Evolutionary conservation across 2,888 invertebrate species (phyloP).

Genomic region (Tupiocoris notatus): DNA sequence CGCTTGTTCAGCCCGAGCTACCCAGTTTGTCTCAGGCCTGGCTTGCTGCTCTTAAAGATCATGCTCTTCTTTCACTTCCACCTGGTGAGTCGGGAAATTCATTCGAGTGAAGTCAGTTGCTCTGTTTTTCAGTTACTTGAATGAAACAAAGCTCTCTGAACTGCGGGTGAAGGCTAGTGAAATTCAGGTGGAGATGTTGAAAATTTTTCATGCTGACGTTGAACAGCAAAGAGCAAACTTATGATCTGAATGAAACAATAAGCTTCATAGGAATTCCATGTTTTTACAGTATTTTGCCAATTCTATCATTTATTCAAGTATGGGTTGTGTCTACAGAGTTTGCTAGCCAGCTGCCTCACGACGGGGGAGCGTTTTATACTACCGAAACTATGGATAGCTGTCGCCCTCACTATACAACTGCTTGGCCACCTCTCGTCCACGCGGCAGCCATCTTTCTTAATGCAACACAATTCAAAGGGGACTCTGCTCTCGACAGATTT

Average conservation of each 20-base stretch:
- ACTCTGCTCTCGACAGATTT: slow-evolving; percentile 64
- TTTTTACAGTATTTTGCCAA: too few species aligned
- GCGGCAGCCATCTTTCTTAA: slow-evolving; percentile 88
- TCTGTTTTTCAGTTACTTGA: too few species aligned
- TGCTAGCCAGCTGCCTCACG: slow-evolving; percentile 88
- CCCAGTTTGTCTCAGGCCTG: slow-evolving; percentile 89
- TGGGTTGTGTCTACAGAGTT: slow-evolving; percentile 78
- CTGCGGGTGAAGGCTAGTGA: too few species aligned
- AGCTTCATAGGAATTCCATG: too few species aligned
- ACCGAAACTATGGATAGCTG: slow-evolving; percentile 94
- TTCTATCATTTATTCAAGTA: too few species aligned
- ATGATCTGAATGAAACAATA: too few species aligned
- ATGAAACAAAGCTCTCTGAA: too few species aligned
- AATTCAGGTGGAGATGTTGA: too few species aligned
- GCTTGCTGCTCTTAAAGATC: slow-evolving; percentile 91
- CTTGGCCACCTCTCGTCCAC: slow-evolving; percentile 94
- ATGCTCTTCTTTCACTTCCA: slow-evolving; percentile 88
- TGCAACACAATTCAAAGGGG: slow-evolving; percentile 59
- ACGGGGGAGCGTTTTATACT: slow-evolving; percentile 96
- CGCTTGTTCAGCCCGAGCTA: slow-evolving; percentile 91
- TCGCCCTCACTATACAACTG: slow-evolving; percentile 82
- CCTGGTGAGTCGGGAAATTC: too few species aligned
- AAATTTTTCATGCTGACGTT: too few species aligned
- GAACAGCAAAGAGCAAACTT: too few species aligned
- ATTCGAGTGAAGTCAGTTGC: too few species aligned